Percentiles rank a stretch among this genome's conserved stretches.
phyloP scores from a whole-genome alignment of 1,140 invertebrate species.

The Metaphire vulgaris region DNA sequence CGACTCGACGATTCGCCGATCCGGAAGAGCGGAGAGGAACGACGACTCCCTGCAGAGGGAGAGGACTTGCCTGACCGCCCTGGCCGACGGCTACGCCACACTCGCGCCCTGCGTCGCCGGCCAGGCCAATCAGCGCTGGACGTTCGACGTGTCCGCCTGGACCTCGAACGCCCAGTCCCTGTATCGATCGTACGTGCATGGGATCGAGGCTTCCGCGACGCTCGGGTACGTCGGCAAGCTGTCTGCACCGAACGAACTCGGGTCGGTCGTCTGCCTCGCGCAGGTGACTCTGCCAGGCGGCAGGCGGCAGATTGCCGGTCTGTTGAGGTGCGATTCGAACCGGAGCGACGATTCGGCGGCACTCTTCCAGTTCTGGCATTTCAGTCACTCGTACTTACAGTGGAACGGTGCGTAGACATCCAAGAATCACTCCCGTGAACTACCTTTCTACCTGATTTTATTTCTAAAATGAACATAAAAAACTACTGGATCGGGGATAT shows the following conservation, averaged over 20 bases:
- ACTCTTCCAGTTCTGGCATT: not conserved
- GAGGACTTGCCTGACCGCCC: not conserved
- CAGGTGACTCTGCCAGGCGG: not conserved
- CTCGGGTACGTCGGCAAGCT: not conserved
- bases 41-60: not conserved
- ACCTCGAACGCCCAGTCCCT: not conserved
- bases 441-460: not conserved
- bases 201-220: not conserved
- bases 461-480: not conserved
- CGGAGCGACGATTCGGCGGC: not conserved
- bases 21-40: not conserved
- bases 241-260: not conserved
- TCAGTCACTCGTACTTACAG: not conserved
- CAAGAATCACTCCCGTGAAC: too few species aligned
- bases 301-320: slow-evolving; percentile 1
- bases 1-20: not conserved
- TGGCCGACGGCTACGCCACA: not conserved
- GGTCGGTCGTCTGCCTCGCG: not conserved
- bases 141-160: not conserved
- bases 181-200: not conserved
- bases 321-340: not conserved
- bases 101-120: not conserved
- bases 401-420: not conserved
- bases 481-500: not conserved
- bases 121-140: slow-evolving; percentile 9